These are phyloP conservation scores for Deroplatys truncata DNA, from an alignment of 2,888 invertebrate genomes.

Conservation along the genomic window DNA sequence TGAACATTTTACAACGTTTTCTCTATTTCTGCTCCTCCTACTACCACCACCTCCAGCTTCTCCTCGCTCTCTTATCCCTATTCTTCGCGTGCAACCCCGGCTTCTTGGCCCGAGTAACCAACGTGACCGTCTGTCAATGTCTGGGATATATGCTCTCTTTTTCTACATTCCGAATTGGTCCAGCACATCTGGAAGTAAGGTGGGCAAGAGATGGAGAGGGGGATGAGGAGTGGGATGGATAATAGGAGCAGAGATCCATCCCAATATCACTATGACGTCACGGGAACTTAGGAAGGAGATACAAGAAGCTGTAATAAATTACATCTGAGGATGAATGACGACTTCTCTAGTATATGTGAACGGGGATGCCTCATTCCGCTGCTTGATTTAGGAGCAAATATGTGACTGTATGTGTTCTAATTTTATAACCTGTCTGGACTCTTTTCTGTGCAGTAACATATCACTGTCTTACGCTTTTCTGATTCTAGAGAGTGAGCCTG, in stretches of 20 bases:
- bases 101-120: neutral
- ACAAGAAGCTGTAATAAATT: neutral
- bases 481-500: too few relatives aligned
- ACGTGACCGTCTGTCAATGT: neutral
- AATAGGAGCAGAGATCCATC: neutral
- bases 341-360: neutral
- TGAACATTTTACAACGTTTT: neutral
- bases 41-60: neutral
- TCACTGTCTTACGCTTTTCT: too few relatives aligned
- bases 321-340: neutral
- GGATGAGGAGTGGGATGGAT: neutral
- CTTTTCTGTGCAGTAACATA: too few relatives aligned
- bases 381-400: neutral
- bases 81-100: neutral
- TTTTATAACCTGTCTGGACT: too few relatives aligned
- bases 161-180: neutral
- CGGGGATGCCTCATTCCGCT: neutral
- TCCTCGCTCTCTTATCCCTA: neutral
- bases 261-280: neutral
- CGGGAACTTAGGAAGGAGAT: neutral
- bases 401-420: too few relatives aligned
- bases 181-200: neutral
- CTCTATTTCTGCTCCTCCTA: neutral
- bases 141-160: neutral
- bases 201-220: neutral